phyloP scores from a whole-genome alignment of 2,888 invertebrate species.

The Empis livida region DNA sequence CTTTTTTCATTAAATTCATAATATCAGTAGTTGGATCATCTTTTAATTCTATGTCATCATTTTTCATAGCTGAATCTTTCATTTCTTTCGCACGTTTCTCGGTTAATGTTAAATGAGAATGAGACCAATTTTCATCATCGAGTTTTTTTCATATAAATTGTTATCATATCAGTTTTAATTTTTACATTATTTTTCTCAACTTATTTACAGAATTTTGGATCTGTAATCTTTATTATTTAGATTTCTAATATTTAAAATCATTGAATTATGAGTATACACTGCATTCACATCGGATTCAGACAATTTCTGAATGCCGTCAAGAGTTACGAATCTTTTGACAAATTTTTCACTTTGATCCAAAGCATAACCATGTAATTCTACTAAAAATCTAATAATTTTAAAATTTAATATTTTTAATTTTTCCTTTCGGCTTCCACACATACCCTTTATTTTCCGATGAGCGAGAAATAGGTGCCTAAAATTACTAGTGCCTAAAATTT shows the following conservation, averaged over 20 bases:
- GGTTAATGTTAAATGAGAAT: conserved; percentile 65
- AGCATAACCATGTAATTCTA: conserved; percentile 41
- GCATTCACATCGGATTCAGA: conserved; percentile 51
- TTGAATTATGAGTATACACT: conserved; percentile 53
- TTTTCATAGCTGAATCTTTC: conserved; percentile 40
- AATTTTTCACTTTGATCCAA: conserved; percentile 87
- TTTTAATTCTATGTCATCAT: conserved; percentile 40
- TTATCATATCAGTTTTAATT: conserved; percentile 53
- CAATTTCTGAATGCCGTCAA: conserved; percentile 62
- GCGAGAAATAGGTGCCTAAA: conserved; percentile 6
- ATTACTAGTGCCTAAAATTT: neutral
- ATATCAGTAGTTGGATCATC: conserved; percentile 50
- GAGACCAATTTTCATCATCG: conserved; percentile 52
- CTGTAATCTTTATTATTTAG: conserved; percentile 68
- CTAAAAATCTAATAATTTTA: conserved; percentile 23
- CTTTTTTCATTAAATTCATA: conserved; percentile 85
- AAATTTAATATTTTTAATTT: neutral
- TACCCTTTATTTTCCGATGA: conserved; percentile 20
- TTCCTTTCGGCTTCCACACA: neutral
- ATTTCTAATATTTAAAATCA: conserved; percentile 57
- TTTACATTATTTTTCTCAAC: conserved; percentile 63
- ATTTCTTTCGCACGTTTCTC: conserved; percentile 69
- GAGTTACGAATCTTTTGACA: conserved; percentile 79
- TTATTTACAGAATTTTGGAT: conserved; percentile 54
- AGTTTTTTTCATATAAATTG: conserved; percentile 28